Evolutionary conservation across 1,140 invertebrate species (phyloP), one percentile per base, ranked within the genome.

Genomic region (Lordiphosa stackelbergi): DNA sequence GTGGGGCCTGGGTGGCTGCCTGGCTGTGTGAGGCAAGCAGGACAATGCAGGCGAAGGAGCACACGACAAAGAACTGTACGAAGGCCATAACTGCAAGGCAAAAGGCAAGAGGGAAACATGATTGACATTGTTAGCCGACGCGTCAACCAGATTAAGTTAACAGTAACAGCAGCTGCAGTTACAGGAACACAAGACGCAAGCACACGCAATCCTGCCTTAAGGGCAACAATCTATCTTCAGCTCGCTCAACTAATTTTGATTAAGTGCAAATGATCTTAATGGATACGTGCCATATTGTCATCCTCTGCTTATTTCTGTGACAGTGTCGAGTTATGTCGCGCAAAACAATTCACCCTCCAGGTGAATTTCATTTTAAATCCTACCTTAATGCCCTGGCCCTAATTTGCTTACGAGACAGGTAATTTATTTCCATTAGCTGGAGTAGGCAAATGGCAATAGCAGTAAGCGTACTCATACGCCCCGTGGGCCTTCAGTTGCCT

Each of bases 371-470:
- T 5, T 60, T 46, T 12, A 77, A 77, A 71, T 77, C 73, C 41
- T 22, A 24, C 28, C 6, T 31, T 31, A 31, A 31, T 31, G 28
- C 28, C 28, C 28, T 8, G 28, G 28, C 52, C 51, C 62, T 75
- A 81, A 75, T 75, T 59, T 53, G 41, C 69, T 75, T 75, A 69
- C 55, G 63, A 46, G 49, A 10, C 37, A 65, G 47, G 45, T 77
- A 81, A 81, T 81, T 83, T 81, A 72, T 81, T 75, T 81, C 63
- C 54, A 81, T 81, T 81, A 75, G 40, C 49, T 22, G 12, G 31
- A 48, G 35, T 31, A 45, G 53, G 61, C 34, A 36, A 34, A 37
- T 41, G 24, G 51, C 43, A 31, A 16, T 47, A 47, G 35, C 36
- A 41, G 28, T 16, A 12, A 43, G 12, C 37, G 11, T 43, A 63